These are phyloP conservation scores for Platycnemis pennipes DNA, from an alignment of 2,888 invertebrate genomes.

Conservation along the genomic window DNA sequence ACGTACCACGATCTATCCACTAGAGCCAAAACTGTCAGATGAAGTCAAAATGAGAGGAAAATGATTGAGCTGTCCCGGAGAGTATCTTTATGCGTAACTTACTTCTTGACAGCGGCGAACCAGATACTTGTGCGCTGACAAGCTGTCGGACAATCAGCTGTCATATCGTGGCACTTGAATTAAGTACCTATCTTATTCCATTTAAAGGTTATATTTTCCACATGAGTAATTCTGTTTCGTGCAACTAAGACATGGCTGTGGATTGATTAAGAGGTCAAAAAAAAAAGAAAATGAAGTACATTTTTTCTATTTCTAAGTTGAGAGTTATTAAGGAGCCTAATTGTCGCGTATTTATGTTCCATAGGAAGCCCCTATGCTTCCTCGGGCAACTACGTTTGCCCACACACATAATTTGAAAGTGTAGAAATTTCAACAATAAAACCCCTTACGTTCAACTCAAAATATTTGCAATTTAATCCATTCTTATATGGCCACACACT, in stretches of 20 bases:
- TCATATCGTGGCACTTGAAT: neutral
- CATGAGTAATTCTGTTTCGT: neutral
- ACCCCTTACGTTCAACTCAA: no score
- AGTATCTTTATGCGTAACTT: constrained; percentile 32
- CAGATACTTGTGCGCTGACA: neutral
- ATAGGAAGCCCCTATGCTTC: neutral
- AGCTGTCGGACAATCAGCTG: neutral
- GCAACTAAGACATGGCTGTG: neutral
- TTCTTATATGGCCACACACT: neutral
- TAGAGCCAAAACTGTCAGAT: constrained; percentile 29
- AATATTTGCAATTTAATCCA: no score
- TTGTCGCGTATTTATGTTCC: neutral
- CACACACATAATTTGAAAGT: no score
- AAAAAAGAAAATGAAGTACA: no score
- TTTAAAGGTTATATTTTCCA: neutral
- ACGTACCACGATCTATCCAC: neutral
- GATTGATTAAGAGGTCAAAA: neutral
- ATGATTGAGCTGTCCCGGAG: constrained; percentile 25
- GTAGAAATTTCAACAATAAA: no score
- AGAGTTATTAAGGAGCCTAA: neutral
- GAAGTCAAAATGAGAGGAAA: neutral
- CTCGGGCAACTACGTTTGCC: no score
- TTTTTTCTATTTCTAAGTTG: no score
- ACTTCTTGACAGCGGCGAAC: constrained; percentile 1
- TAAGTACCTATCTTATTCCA: neutral